phyloP scores from a whole-genome alignment of 2,113 vertebrate genomes.

The Ovis aries region ARS-UI_Ramb_v3.0 NC_056070.1:16755501-16756000 shows the following conservation, averaged over 20 bases:
- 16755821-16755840: neutral
- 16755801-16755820: neutral
- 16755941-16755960: neutral
- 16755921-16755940: neutral
- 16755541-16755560: neutral
- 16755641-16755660: neutral
- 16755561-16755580: neutral
- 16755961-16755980: neutral
- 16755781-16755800: neutral
- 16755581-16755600: neutral
- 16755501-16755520: neutral
- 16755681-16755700: rapidly evolving
- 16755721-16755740: neutral
- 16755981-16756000: neutral
- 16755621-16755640: rapidly evolving
- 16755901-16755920: neutral
- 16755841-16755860: neutral
- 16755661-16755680: neutral
- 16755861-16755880: neutral
- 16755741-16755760: neutral
- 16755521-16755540: neutral
- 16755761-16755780: neutral
- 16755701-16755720: neutral
- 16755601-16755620: neutral
- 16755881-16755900: neutral